These are phyloP conservation scores for Zoanthus sociatus DNA, from an alignment of 92 coral and sea anemone species.

Conservation along the genomic window DNA sequence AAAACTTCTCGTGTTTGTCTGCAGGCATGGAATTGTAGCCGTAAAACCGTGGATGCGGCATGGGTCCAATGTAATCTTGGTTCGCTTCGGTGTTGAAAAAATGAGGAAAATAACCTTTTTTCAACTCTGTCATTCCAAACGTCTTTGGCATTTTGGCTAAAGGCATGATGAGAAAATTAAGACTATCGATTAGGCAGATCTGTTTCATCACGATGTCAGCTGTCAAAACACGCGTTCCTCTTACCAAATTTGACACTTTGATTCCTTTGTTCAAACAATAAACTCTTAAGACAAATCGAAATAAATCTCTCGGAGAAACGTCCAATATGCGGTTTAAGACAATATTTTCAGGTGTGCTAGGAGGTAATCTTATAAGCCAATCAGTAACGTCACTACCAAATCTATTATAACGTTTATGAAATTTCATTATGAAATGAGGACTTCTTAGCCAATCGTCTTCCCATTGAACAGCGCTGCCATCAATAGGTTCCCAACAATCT, in stretches of 20 bases:
- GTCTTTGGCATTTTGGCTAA: slow-evolving; percentile 45
- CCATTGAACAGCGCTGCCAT: too few relatives aligned
- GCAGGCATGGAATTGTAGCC: background rate
- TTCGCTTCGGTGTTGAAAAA: slow-evolving; percentile 23
- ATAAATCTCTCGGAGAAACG: too few relatives aligned
- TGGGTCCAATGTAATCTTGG: slow-evolving; percentile 47
- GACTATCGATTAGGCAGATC: slow-evolving; percentile 32
- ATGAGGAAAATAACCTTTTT: slow-evolving; percentile 26
- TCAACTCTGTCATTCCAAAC: slow-evolving; percentile 35
- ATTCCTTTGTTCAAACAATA: slow-evolving; percentile 25
- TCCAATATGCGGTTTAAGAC: too few relatives aligned
- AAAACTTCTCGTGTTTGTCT: background rate
- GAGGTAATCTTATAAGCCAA: too few relatives aligned
- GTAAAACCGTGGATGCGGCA: slow-evolving; percentile 9
- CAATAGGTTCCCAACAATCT: too few relatives aligned
- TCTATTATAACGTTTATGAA: too few relatives aligned
- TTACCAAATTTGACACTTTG: background rate
- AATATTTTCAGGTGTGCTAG: too few relatives aligned
- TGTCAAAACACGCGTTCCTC: slow-evolving; percentile 8
- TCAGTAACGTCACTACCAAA: too few relatives aligned
- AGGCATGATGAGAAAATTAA: slow-evolving; percentile 33
- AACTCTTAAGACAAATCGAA: too few relatives aligned
- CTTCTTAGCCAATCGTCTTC: too few relatives aligned
- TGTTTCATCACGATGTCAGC: background rate
- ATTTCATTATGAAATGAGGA: too few relatives aligned